These are phyloP conservation scores for Cremastobaeus sp. DNA, from an alignment of 2,888 invertebrate species.

Conservation along the genomic window DNA sequence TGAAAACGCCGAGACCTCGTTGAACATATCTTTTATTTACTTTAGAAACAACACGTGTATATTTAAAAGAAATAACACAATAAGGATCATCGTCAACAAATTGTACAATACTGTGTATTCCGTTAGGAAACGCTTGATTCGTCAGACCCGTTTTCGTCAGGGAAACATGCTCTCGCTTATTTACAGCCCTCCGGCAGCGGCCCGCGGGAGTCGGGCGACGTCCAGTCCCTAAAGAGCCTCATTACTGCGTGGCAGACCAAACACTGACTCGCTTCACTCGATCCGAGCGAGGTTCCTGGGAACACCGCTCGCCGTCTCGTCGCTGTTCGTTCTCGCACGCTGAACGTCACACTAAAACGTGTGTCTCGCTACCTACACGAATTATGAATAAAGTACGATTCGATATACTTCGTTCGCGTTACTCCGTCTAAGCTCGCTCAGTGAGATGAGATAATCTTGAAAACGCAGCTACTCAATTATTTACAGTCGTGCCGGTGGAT, in stretches of 20 bases:
- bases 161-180: no score
- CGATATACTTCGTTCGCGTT: conserved; percentile 25
- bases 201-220: not conserved
- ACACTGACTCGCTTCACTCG: no score
- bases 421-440: conserved; percentile 31
- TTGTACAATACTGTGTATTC: no score
- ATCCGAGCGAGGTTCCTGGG: no score
- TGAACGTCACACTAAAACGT: conserved; percentile 51
- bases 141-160: no score
- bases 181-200: not conserved
- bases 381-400: conserved; percentile 34
- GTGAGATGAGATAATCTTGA: conserved; percentile 18
- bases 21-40: no score
- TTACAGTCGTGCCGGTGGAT: conserved; percentile 4
- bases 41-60: no score
- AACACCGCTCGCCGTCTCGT: no score
- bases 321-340: not conserved
- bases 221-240: conserved; percentile 11
- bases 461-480: conserved; percentile 18
- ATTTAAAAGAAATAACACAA: no score
- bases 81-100: no score
- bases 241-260: conserved; percentile 3
- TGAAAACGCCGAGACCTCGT: no score
- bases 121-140: no score
- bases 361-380: conserved; percentile 24